Base-by-base conservation (phyloP, 2,113 vertebrate species). In the Sapajus apella region DNA sequence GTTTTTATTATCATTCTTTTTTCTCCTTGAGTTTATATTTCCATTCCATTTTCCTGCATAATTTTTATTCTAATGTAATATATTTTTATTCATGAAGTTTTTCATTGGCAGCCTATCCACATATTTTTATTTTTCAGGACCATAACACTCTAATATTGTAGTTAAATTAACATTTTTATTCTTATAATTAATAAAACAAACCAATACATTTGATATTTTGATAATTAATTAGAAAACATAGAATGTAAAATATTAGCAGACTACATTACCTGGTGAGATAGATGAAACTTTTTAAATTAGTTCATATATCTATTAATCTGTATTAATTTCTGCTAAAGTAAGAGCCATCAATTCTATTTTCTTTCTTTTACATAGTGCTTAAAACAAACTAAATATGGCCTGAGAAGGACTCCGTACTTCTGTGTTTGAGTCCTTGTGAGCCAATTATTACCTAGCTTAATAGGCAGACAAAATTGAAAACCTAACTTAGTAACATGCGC, bases 111-210 rank as follows among this genome's bases (percentile, higher is more conserved):
- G 56, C 3, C 0, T 4, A 82, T 23, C 16, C 30, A 47, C 73
- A 80, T 32, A 52, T 56, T 66, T 83, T n/a, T 77, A 45, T 52
- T 92, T 56, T n/a, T 16, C n/a, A 83, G n/a, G 14, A 66, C 50
- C 21, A 37, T 21, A 27, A 61, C 32, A 43, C 9, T 52, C 9
- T 81, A 95, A 55, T 87, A 88, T 90, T 90, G 91, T 91, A 92
- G 13, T 14, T 61, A 79, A 89, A 94, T 95, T 88, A 93, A 95
- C 81, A 82, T 52, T 56, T 79, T 90, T 52, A 75, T 77, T 77
- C 81, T 90, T 73, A 70, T 43, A 90, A 76, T 58, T 83, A 92
- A 14, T 50, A 5, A 94, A 95, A 87, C 14, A 10, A 97, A 81
- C 13, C 77, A 4, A 95, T n/a, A 6, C 1, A 83, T 56, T 75